Evolutionary conservation across 2,113 vertebrate species (phyloP).

Genomic region (Rhagologus leucostigma): DNA sequence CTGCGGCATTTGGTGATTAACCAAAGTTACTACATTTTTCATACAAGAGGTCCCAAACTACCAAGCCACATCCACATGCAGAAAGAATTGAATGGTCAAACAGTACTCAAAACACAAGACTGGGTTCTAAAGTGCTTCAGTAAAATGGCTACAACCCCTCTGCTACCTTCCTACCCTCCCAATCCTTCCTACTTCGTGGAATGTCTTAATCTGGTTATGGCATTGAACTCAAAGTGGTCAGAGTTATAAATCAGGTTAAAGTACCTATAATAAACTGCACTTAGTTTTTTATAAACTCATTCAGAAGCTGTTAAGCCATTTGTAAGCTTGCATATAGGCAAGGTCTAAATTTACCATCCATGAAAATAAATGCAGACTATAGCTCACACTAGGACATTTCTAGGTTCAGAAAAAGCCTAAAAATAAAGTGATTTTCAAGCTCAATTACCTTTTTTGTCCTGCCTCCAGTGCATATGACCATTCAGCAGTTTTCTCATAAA

Average conservation of each 20-base stretch:
- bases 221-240: not conserved
- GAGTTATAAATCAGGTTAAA: not conserved
- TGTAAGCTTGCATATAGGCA: not conserved
- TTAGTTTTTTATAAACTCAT: not conserved
- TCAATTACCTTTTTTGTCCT: slow-evolving; percentile 1
- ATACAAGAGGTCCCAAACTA: not conserved
- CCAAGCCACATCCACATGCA: not conserved
- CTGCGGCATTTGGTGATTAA: not conserved
- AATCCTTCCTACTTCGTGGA: not conserved
- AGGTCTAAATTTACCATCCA: not conserved
- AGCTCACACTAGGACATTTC: not conserved
- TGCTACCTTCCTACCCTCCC: not conserved
- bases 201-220: slow-evolving; percentile 1
- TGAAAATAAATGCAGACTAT: not conserved
- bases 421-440: slow-evolving; percentile 3
- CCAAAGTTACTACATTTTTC: not conserved
- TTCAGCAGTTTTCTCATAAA: slow-evolving; percentile 23
- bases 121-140: not conserved
- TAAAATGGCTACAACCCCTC: not conserved
- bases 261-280: not conserved
- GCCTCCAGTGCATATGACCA: not conserved
- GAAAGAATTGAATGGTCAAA: not conserved
- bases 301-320: not conserved
- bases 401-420: not conserved
- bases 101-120: not conserved